Evolutionary conservation across 2,888 invertebrate species (phyloP), one percentile per base, ranked within the genome.

Genomic region (Reticulitermes lucifugus): DNA sequence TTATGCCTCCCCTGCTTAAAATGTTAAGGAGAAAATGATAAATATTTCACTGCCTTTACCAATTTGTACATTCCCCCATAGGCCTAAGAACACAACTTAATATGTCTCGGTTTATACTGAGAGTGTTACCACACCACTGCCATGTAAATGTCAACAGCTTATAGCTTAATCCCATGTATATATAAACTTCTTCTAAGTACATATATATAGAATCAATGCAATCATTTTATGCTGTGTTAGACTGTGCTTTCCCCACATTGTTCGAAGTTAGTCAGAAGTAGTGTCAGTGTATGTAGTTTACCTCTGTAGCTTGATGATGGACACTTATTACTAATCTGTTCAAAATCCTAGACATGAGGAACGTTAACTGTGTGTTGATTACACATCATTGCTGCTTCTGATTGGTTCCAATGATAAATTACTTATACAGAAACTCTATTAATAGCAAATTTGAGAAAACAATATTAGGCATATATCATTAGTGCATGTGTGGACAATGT

Each of bases 81-180:
- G 81, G 81, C 81, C 81, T 81, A 81, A 81, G 41, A 81, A 43
- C 81, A 81, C 70, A 70, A 55, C 41, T 43, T 73, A 35, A 73
- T 41, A 73, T 73, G 21, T 73, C 73, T 73, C 41, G 4, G 29
- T 73, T 73, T 14, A 41, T 73, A 7, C 41, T 80, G 59, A 80
- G 60, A 80, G 70, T 70, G 81, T 81, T 81, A 81, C 81, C 81
- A 81, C 25, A 81, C 70, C 81, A 81, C 81, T 81, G 81, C 81
- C 81, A 81, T 43, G 43, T 81, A 51, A 51, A 79, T 79, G 55
- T 79, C 65, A 65, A 65, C 65, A 65, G n/a, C 7, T 65, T 12
- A 65, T 65, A 65, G 65, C 65, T 65, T 65, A 65, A n/a, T 65
- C 25, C 65, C 25, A 65, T 25, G 65, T 65, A 65, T 65, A 25